Base-by-base conservation (phyloP, 1,140 invertebrate genomes). In the Trinorchestia longiramus region DNA sequence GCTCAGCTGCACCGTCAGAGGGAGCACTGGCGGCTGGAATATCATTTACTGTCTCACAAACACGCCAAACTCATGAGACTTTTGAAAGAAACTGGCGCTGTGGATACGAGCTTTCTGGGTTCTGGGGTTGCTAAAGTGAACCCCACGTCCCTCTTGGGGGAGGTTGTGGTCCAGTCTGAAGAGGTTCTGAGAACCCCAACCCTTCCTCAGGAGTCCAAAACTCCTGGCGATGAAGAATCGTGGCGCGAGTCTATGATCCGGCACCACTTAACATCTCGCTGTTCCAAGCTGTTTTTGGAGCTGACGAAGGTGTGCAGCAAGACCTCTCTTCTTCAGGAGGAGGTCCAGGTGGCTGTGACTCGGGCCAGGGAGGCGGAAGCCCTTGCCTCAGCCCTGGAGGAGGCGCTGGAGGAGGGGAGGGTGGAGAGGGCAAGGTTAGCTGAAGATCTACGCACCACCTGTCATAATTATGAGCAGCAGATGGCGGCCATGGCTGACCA, bases 401-500 rank as follows among this genome's bases (percentile, higher is more conserved):
- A 44, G 3, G 92, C 45, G 43, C 92, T 94, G 6, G 92, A 94
- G 40, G 23, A 6, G 43, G 87, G 0, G 42, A 11, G 53, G 57
- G 95, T 41, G 0, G 95, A 88, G n/a, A 53, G 95, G 0, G 44
- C 87, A 36, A 40, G 19, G 40, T 4, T 95, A 11, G 36, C 44
- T 0, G 87, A 95, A 57, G 95, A 95, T 53, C 95, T 95, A 36
- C 36, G 44, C 40, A 95, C 95, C 53, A 95, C 95, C 28, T 44
- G 87, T 11, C 44, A 40, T 57, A 95, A 91, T 57, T 95, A 95
- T 57, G 95, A 95, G 95, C 45, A 88, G 47, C 95, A 95, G 95
- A 91, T 95, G 95, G 57, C 45, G 0, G 95, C 95, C 95, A 95
- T 95, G 95, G 87, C 95, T 4, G 95, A 95, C 45, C 95, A 95